Base-by-base conservation (phyloP, 2,888 invertebrate species). In the Dermolepida albohirtum region DNA sequence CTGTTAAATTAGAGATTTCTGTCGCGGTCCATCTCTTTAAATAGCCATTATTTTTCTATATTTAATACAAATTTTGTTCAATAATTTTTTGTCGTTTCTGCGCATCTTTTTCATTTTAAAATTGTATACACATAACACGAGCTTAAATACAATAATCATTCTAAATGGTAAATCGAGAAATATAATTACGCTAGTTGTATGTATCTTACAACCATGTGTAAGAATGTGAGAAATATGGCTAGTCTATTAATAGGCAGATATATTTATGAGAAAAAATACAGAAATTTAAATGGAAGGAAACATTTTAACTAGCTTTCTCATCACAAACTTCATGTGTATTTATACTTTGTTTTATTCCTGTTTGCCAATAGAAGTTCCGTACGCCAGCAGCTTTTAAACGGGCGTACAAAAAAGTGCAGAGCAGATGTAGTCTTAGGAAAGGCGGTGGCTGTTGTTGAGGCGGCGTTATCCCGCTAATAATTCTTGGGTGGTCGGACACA, bases 401-500 rank as follows among this genome's bases (percentile, higher is more conserved):
- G 14, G 6, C 29, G 44, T 59, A 29, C 27, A 59, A 44, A 41
- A 59, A 44, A 59, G 44, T 14, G 59, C 59, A 47, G 22, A 59
- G 16, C 59, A 59, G 44, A 59, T 59, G 59, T 43, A 27, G 57
- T 12, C 29, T 6, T 40, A 40, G 54, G 17, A 40, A 57, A 27
- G 41, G 27, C 57, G 44, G 29, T 14, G 44, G 27, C 59, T 55
- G 55, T 17, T 22, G 34, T 34, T 16, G 29, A 59, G 59, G 59
- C 59, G 59, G 66, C 49, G 55, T 47, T 55, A 66, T 57, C 54
- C 39, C 52, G 74, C 70, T 74, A 72, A 73, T 72, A 71, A 72
- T 70, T 70, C 67, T 70, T 80, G 82, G 81, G 82, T 82, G 82
- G 82, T 82, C 82, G 74, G 40, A 40, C 41, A 44, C 43, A 63